Base-by-base conservation (phyloP, 2,113 vertebrate species). In the Clarias magur region DNA sequence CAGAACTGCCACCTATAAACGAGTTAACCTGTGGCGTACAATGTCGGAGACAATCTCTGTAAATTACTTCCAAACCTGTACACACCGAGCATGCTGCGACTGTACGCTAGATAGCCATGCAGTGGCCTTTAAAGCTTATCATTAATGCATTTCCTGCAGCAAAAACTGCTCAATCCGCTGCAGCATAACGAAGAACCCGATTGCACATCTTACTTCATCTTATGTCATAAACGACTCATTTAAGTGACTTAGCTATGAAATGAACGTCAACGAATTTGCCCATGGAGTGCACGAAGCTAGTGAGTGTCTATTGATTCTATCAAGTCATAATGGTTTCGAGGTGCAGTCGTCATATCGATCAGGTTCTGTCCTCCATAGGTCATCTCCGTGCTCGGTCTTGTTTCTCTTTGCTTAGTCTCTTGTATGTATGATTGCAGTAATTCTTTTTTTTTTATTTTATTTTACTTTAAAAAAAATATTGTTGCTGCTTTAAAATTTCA, bases 271-370 rank as follows among this genome's bases (percentile, higher is more conserved):
- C 72, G 73, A 70, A 72, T 85, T 59, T 80, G 54, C 73, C 60
- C 57, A 23, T 30, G 68, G n/a, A 63, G 79, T 27, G 87, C 42
- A 81, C 54, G n/a, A 42, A 81, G 83, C 72, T 48, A 63, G 53
- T 62, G 59, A 67, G 57, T 53, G 8, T 30, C 15, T 63, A 88
- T 84, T 54, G 89, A 88, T 90, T 83, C n/a, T 59, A 80, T 84
- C 75, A 84, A 72, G 84, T 88, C 84, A 75, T 80, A 82, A 27
- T n/a, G 10, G 75, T 67, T 67, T 84, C 25, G 17, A 82, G 30
- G 63, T 56, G 21, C 81, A 86, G 12, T 75, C 17, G 68, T 59
- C 11, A 25, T 54, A 88, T 90, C 34, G 84, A 90, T 86, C 85
- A 30, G 16, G 19, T 42, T 75, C 56, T 67, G 38, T 63, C 54